Conservation (phyloP, 2,888 invertebrate species). For the Xylocampa areola region DNA sequence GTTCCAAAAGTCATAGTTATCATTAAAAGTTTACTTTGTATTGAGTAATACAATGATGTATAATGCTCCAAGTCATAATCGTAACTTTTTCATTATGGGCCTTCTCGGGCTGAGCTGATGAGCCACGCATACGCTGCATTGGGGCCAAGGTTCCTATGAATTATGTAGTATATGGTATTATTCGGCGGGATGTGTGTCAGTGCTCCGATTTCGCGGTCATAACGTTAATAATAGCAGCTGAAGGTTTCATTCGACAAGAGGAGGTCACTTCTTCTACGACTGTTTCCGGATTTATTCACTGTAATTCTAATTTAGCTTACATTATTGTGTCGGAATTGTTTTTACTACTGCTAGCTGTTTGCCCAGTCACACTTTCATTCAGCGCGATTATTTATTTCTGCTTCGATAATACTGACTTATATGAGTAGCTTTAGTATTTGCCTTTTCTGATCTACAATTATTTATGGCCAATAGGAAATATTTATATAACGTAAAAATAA, state of each 20-base stretch:
- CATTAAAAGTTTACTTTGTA: slow-evolving; percentile 7
- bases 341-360: slow-evolving; percentile 29
- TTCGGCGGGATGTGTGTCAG: slow-evolving; percentile 85
- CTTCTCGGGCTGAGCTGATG: slow-evolving; percentile 60
- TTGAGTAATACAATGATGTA: slow-evolving; percentile 20
- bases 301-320: slow-evolving; percentile 56
- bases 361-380: slow-evolving; percentile 22
- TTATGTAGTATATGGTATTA: slow-evolving; percentile 89
- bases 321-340: slow-evolving; percentile 27
- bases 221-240: slow-evolving; percentile 84
- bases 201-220: slow-evolving; percentile 87
- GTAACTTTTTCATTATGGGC: slow-evolving; percentile 54
- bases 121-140: slow-evolving; percentile 71
- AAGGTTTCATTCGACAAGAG: slow-evolving; percentile 84
- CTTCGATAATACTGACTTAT: background rate
- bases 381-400: slow-evolving; percentile 6
- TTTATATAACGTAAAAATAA: too few species aligned
- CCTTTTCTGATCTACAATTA: too few species aligned
- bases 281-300: slow-evolving; percentile 79
- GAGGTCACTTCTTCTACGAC: slow-evolving; percentile 81
- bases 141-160: slow-evolving; percentile 88
- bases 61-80: slow-evolving; percentile 31
- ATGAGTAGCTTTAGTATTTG: background rate
- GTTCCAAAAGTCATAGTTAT: background rate
- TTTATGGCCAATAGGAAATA: too few species aligned